Evolutionary conservation across 1,140 invertebrate species (phyloP), one percentile per base, ranked within the genome.

Genomic region (Nasonia vitripennis): DNA sequence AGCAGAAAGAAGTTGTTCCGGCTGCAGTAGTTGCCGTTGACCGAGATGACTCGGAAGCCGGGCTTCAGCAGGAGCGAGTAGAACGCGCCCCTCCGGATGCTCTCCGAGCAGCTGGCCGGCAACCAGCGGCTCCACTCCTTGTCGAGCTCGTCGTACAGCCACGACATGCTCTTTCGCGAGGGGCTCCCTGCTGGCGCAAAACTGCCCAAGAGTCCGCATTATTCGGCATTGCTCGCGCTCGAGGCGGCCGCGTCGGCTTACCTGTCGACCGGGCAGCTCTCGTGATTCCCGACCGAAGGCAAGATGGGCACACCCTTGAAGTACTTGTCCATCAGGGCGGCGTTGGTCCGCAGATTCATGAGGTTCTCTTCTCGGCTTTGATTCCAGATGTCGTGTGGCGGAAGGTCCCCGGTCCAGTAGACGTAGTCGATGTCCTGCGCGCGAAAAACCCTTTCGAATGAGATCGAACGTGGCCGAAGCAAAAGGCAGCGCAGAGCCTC

Each of bases 361-460:
- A 98, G 90, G 91, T 99, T 99, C 90, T 98, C 97, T 87, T 97
- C 95, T 89, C 96, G 95, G 0, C 98, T 98, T 93, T 99, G 98
- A 91, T 99, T 99, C 98, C 98, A 99, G 0, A 99, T 96, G 92
- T 99, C 98, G 90, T 99, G 99, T 0, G 98, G 97, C n/a, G 98
- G 98, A 78, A 99, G 92, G 94, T 99, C 99, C 2, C 99, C 99
- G 0, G 99, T 99, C 98, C 98, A 99, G 23, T 99, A 92, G 86
- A 99, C 98, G 91, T 98, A 99, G 93, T 99, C 98, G 87, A 99
- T 98, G 90, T 98, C 97, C 97, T 98, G 89, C 34, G 34, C 4
- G 84, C 27, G 27, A 91, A 85, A 88, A 27, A 27, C 1, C 1
- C 27, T 27, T 27, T 27, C 27, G 27, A 27, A 27, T 2, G 27